phyloP scores from a whole-genome alignment of 2,888 invertebrate species.

The Syritta pipiens region DNA sequence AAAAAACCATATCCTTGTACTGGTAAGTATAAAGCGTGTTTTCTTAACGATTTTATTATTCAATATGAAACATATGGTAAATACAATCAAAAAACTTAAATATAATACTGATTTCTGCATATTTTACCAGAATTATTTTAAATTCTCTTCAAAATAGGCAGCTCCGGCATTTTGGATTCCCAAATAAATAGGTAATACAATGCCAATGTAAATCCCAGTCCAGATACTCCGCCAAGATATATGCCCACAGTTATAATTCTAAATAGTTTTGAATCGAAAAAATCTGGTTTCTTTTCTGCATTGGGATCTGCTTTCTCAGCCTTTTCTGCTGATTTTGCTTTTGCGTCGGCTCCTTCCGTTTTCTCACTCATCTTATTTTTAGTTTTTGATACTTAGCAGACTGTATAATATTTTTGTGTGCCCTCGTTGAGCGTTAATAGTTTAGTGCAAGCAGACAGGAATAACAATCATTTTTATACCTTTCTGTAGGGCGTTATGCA shows the following conservation, averaged over 20 bases:
- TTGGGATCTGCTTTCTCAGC: conserved; percentile 51
- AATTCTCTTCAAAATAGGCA: conserved; percentile 74
- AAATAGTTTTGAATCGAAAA: conserved; percentile 76
- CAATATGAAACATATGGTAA: not conserved
- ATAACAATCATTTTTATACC: conserved; percentile 57
- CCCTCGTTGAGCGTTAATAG: not conserved
- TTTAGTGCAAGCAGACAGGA: conserved; percentile 6
- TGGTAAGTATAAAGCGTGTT: not conserved
- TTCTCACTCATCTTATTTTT: conserved; percentile 30
- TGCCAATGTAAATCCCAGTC: conserved; percentile 76
- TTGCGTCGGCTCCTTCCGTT: conserved; percentile 37
- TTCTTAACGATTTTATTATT: too few relatives aligned
- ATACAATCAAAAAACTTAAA: not conserved
- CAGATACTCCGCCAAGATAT: conserved; percentile 77
- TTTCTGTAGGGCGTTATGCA: conserved; percentile 1
- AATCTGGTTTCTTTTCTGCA: conserved; percentile 74
- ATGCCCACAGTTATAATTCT: conserved; percentile 75
- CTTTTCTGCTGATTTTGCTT: conserved; percentile 76
- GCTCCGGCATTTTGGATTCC: conserved; percentile 78
- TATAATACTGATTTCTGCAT: not conserved
- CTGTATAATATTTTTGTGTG: not conserved
- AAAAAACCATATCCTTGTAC: too few relatives aligned
- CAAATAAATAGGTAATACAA: conserved; percentile 77
- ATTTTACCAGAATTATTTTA: not conserved
- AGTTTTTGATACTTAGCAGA: not conserved